These are phyloP conservation scores for Oryzias dopingdopingensis DNA, from an alignment of 2,797 vertebrate species.

Conservation along the genomic window DNA sequence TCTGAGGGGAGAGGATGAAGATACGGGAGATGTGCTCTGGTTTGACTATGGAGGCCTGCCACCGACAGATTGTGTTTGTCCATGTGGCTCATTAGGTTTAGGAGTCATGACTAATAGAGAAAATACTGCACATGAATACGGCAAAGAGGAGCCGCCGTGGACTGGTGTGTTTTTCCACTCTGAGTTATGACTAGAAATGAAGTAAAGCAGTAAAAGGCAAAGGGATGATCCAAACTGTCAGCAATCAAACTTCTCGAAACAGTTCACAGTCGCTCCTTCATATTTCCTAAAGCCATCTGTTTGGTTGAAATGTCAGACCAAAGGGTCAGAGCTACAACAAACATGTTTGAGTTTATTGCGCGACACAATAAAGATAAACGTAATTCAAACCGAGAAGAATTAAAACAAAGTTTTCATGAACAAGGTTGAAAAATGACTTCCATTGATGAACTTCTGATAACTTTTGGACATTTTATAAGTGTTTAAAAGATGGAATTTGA, in stretches of 20 bases:
- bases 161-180: conserved; percentile 12
- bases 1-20: conserved; percentile 2
- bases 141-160: not conserved
- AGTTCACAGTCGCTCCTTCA: too few relatives aligned
- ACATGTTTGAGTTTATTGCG: too few relatives aligned
- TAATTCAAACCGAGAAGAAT: too few relatives aligned
- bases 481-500: too few relatives aligned
- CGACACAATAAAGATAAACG: too few relatives aligned
- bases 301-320: too few relatives aligned
- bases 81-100: not conserved
- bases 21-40: conserved; percentile 7
- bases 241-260: not conserved
- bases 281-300: too few relatives aligned
- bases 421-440: too few relatives aligned
- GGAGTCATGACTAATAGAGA: conserved; percentile 8
- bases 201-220: not conserved
- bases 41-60: conserved; percentile 14
- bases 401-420: too few relatives aligned
- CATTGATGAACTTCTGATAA: too few relatives aligned
- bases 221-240: not conserved
- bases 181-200: not conserved
- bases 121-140: conserved; percentile 4
- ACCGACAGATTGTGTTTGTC: not conserved
- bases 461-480: too few relatives aligned
- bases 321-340: too few relatives aligned